These are phyloP conservation scores for Bactericera cockerelli DNA, from an alignment of 1,140 invertebrate genomes.

Conservation along the genomic window DNA sequence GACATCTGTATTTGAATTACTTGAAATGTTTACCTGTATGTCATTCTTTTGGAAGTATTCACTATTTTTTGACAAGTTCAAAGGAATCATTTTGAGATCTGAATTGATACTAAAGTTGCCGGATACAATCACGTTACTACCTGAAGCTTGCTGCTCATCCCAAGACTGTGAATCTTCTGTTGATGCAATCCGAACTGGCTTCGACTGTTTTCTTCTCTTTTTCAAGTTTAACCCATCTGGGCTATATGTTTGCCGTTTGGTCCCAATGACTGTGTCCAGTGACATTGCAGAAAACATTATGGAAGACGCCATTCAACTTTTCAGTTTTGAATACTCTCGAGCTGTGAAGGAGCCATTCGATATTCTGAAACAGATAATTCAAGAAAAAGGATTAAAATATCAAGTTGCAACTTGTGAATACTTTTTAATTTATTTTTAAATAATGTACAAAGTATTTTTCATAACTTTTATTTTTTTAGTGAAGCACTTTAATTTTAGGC, in stretches of 20 bases:
- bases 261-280: conserved; percentile 6
- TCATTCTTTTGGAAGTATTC: background rate
- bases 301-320: conserved; percentile 3
- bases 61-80: background rate
- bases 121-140: background rate
- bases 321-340: background rate
- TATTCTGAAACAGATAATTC: background rate
- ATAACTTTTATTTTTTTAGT: too few species aligned
- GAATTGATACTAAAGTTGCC: background rate
- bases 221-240: conserved; percentile 20
- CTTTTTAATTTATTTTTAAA: too few species aligned
- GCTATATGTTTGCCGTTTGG: conserved; percentile 4
- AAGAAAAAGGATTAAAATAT: too few species aligned
- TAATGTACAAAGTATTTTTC: too few species aligned
- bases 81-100: conserved; percentile 5
- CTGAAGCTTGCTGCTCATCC: background rate
- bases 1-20: background rate
- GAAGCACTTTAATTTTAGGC: too few species aligned
- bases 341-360: background rate
- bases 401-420: too few species aligned
- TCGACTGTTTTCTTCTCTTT: conserved; percentile 24
- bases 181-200: conserved; percentile 22
- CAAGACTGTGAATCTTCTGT: conserved; percentile 13
- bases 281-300: conserved; percentile 7
- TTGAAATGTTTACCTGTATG: background rate